These are phyloP conservation scores for Thalassarche chlororhynchos DNA, from an alignment of 2,113 vertebrate species.

Conservation along the genomic window DNA sequence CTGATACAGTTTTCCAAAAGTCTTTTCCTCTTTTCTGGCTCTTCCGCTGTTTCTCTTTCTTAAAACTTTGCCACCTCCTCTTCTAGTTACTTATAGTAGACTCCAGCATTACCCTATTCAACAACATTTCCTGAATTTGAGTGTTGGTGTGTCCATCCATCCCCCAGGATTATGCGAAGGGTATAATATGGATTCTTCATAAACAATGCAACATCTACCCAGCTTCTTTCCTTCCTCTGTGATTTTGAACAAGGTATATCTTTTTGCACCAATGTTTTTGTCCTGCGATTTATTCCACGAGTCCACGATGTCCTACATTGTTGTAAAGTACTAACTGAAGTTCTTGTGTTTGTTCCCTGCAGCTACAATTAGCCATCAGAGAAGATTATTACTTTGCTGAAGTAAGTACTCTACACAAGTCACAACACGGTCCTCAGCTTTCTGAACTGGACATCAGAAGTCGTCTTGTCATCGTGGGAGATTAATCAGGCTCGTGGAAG, in stretches of 20 bases:
- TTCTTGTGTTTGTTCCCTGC: background rate
- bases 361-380: background rate
- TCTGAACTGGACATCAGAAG: background rate
- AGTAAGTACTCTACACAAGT: background rate
- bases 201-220: background rate
- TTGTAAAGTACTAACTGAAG: background rate
- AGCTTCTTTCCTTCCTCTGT: background rate
- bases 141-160: background rate
- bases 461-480: rapidly evolving
- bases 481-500: background rate
- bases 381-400: background rate
- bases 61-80: background rate
- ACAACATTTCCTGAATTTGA: background rate
- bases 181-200: background rate
- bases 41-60: background rate
- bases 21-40: background rate
- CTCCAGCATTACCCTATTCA: background rate
- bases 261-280: background rate
- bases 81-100: background rate
- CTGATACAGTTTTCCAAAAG: background rate
- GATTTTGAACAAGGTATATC: background rate
- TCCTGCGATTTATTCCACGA: background rate
- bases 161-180: background rate
- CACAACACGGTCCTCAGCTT: background rate
- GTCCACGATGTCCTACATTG: background rate